phyloP scores from a whole-genome alignment of 2,113 vertebrate genomes.

The Spermophilus dauricus region DNA sequence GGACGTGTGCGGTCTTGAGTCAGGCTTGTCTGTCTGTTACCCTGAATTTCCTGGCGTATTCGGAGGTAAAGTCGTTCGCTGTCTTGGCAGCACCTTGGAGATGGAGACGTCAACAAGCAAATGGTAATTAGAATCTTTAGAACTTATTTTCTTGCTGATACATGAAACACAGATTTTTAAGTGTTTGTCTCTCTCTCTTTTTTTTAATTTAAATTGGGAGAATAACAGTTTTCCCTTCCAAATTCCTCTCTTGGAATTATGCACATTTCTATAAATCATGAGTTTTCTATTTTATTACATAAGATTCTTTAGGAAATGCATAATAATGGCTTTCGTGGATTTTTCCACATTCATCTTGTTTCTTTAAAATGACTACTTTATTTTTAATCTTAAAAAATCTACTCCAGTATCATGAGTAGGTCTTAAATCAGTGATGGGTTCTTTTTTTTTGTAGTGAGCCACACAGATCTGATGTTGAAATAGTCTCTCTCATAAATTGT shows the following conservation, averaged over 20 bases:
- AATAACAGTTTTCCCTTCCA: neutral
- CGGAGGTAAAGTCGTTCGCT: neutral
- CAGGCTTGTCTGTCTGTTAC: neutral
- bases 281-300: constrained; percentile 54
- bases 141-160: constrained; percentile 32
- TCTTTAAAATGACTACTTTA: constrained; percentile 35
- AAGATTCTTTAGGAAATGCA: constrained; percentile 47
- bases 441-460: constrained; percentile 42
- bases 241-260: neutral
- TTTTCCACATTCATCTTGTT: constrained; percentile 37
- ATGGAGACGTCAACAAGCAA: neutral
- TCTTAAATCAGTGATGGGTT: constrained; percentile 3
- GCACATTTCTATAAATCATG: neutral
- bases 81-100: neutral
- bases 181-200: neutral
- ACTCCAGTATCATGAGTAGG: neutral
- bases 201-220: constrained; percentile 33
- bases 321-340: constrained; percentile 24
- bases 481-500: constrained; percentile 38
- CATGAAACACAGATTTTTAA: constrained; percentile 46
- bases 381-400: neutral
- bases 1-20: neutral
- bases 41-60: neutral
- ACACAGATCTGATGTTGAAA: neutral
- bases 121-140: neutral